Conservation (phyloP, 2,888 invertebrate species). For the Euproctis similis region DNA sequence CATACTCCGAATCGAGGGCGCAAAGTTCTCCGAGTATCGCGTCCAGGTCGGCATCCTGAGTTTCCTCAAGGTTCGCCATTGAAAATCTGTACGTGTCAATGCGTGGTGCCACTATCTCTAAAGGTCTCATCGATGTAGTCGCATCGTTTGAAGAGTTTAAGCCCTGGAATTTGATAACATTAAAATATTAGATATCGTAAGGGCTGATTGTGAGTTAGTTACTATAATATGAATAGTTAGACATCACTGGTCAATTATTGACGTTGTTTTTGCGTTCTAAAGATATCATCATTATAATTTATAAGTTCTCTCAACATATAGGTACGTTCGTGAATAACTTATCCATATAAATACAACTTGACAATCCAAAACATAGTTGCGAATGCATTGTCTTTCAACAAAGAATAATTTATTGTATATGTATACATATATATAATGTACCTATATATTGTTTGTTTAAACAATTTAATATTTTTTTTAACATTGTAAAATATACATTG, state of each 20-base stretch:
- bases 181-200: too few species aligned
- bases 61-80: slow-evolving; percentile 97
- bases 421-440: slow-evolving; percentile 14
- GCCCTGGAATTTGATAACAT: too few species aligned
- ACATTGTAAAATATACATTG: neutral
- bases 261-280: too few species aligned
- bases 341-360: slow-evolving; percentile 32
- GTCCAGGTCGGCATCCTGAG: slow-evolving; percentile 96
- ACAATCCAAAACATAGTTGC: slow-evolving; percentile 45
- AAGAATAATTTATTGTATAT: neutral
- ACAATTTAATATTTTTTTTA: slow-evolving; percentile 1
- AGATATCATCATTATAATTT: too few species aligned
- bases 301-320: too few species aligned
- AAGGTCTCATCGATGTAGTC: slow-evolving; percentile 77
- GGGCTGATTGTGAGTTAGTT: too few species aligned
- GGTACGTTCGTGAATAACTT: slow-evolving; percentile 41
- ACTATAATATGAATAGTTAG: too few species aligned
- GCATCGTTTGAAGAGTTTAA: slow-evolving; percentile 73
- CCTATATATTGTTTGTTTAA: too few species aligned
- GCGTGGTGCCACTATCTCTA: slow-evolving; percentile 86
- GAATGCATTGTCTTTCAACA: slow-evolving; percentile 39
- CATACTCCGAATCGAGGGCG: slow-evolving; percentile 86
- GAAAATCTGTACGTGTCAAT: slow-evolving; percentile 95
- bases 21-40: slow-evolving; percentile 97
- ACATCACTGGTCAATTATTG: too few species aligned